Conservation (phyloP, 1,140 invertebrate genomes). For the Tetraneura akinire region DNA sequence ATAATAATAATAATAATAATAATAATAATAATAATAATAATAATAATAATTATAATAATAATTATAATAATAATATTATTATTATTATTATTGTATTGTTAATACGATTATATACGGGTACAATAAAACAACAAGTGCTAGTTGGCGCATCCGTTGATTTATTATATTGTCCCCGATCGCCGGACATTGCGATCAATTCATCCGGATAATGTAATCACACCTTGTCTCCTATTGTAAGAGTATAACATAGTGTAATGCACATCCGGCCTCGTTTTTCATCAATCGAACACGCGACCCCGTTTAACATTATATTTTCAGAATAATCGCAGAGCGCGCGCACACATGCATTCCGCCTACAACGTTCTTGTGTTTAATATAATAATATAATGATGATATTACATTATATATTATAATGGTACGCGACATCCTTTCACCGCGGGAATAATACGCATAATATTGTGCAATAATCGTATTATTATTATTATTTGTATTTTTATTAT, state of each 20-base stretch:
- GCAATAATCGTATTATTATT: not conserved
- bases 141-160: not conserved
- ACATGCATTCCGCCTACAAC: not conserved
- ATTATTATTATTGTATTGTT: no score
- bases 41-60: no score
- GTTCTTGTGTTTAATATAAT: not conserved
- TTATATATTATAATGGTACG: not conserved
- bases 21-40: no score
- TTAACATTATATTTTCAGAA: constrained; percentile 21
- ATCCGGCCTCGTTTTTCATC: not conserved
- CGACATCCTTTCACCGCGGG: not conserved
- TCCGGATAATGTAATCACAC: constrained; percentile 13
- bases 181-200: not conserved
- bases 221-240: not conserved
- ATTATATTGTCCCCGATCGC: not conserved
- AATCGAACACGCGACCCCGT: constrained; percentile 11
- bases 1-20: no score
- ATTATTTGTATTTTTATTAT: not conserved
- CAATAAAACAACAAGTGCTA: no score
- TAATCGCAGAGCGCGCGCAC: not conserved
- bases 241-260: not conserved
- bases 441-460: not conserved
- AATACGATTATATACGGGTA: no score
- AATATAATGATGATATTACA: no score
- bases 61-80: no score